These are phyloP conservation scores for Chaitophorus viminalis DNA, from an alignment of 2,888 invertebrate species.

Conservation along the genomic window DNA sequence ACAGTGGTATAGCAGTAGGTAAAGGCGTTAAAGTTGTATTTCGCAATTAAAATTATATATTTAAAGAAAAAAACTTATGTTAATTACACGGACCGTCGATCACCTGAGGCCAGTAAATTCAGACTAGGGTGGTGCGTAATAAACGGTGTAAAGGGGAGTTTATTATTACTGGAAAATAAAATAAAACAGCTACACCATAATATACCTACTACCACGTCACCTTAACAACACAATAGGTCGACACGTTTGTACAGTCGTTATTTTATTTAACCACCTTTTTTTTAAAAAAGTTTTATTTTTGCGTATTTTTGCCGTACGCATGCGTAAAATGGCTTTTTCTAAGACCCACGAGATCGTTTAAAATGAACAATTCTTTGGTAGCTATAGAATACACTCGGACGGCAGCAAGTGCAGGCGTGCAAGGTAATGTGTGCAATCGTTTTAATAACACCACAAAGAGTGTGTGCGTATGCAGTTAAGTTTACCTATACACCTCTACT, in stretches of 20 bases:
- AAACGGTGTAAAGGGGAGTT: background rate
- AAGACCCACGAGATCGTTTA: background rate
- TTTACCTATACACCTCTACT: conserved; percentile 32
- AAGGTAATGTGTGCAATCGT: background rate
- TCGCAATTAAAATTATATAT: conserved; percentile 48
- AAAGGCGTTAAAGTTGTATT: conserved; percentile 36
- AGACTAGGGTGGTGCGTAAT: background rate
- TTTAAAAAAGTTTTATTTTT: background rate
- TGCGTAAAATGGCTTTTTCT: conserved; percentile 14
- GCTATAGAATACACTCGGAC: background rate
- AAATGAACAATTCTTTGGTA: background rate
- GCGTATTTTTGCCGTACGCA: background rate
- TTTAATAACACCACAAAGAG: conserved; percentile 43
- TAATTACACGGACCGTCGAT: conserved; percentile 59
- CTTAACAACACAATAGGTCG: background rate
- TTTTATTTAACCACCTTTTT: background rate
- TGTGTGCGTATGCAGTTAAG: conserved; percentile 8
- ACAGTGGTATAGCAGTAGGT: background rate
- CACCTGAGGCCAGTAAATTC: conserved; percentile 41
- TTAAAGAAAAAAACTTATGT: conserved; percentile 43
- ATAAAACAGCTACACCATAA: background rate
- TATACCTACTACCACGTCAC: background rate
- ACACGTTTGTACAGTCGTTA: background rate
- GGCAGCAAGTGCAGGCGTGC: background rate
- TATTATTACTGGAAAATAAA: conserved; percentile 4